Base-by-base conservation (phyloP, 2,888 invertebrate species). In the Lycia hirtaria region DNA sequence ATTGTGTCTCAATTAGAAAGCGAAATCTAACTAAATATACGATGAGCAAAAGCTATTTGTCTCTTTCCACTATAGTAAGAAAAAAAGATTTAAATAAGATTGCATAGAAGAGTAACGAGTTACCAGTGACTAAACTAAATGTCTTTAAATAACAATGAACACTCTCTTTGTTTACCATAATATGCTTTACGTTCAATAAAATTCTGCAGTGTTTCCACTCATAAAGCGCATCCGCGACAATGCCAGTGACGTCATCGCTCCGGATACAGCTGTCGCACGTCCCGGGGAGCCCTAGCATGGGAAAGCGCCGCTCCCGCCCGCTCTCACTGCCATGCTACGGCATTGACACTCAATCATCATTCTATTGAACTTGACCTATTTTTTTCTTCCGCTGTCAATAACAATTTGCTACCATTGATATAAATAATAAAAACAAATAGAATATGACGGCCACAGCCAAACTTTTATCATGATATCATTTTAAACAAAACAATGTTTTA, bases 281-380 rank as follows among this genome's bases (percentile, higher is more conserved):
- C 66, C 62, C 68, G 50, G 45, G 52, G 60, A 62, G 69, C 71
- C 72, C 75, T 68, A 67, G 76, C 78, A 79, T 83, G 84, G 88
- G 87, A 88, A 86, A 82, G 71, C 71, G 74, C 62, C 78, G 78
- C 80, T 81, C 82, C 72, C 75, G 70, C 67, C 59, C 62, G 59
- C 73, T 73, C 75, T 71, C 73, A 67, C 67, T 60, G 62, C 51
- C 54, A 59, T 68, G 58, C 66, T 64, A 52, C 71, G 81, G 75
- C 80, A 83, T 81, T 81, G 79, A 75, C 78, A 77, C 74, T 71
- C 81, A 77, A 80, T 84, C 81, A 79, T 77, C 35, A 47, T 35
- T 47, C n/a, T 79, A 74, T 75, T 57, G 78, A 84, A 81, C 80
- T 81, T 81, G 75, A 68, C 78, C 75, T 67, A 77, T 73, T 73